Evolutionary conservation across 2,113 vertebrate genomes (phyloP), one percentile per base, ranked within the genome.

Genomic region (Apeltes quadracus): DNA sequence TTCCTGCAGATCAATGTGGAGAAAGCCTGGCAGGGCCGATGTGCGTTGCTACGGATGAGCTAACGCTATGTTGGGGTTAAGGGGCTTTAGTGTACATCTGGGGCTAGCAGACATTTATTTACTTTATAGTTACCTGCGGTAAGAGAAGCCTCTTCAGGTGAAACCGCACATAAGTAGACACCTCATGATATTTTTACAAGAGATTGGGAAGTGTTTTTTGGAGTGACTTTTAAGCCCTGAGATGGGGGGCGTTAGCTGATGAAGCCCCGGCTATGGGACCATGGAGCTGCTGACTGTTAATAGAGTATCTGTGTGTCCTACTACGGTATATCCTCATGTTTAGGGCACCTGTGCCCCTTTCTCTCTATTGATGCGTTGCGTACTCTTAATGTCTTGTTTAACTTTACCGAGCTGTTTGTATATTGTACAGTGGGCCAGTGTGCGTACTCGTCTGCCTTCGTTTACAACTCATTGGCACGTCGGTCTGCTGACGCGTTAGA

Each of bases 281-380:
- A 90, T 89, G 87, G 78, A 91, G 78, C 80, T 91, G 87, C 80
- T 81, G 90, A 91, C 91, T 91, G 89, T 90, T 92, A 89, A 77
- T 84, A 80, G 78, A 89, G 83, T 75, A 64, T 88, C 61, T 83
- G 80, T 82, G 75, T 90, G 78, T 88, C 86, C 84, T 78, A 72
- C 68, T 84, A 63, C 57, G 81, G 55, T 90, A 76, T 82, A 79
- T 83, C 77, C 78, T 84, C 82, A 71, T 83, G 84, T 80, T 76
- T 29, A 76, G 73, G 79, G 79, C 78, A 71, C 39, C 23, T 20
- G 51, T 0, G 38, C 39, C 81, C 69, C 83, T 67, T 54, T 54
- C 50, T 75, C 54, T 87, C 66, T 87, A 75, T 79, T 67, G 53
- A 82, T 74, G 43, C 46, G 81, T 66, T 73, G 59, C n/a, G 79